phyloP scores from a whole-genome alignment of 2,888 invertebrate genomes.

The Nephrotoma flavescens region DNA sequence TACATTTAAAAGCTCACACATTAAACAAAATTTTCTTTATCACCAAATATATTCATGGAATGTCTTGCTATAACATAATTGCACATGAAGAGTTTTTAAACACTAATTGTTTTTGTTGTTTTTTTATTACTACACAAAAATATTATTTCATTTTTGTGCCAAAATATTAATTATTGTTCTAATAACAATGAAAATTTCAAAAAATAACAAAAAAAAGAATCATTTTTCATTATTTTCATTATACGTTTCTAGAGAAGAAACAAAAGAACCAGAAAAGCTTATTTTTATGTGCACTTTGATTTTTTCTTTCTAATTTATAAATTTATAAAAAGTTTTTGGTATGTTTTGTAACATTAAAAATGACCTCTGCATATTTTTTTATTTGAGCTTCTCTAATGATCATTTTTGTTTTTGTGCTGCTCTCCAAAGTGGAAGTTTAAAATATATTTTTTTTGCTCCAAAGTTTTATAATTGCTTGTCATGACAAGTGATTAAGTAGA shows the following conservation, averaged over 20 bases:
- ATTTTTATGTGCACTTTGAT: neutral
- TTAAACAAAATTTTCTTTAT: neutral
- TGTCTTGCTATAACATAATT: neutral
- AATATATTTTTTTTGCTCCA: neutral
- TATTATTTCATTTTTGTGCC: neutral
- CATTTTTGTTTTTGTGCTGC: neutral
- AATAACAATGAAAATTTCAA: neutral
- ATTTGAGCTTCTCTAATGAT: neutral
- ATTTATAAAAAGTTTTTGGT: neutral
- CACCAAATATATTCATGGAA: neutral
- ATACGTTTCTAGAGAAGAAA: neutral
- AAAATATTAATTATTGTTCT: neutral
- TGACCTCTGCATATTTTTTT: neutral
- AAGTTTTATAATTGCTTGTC: neutral
- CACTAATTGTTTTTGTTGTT: neutral
- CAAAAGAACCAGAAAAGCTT: neutral
- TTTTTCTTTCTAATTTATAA: neutral
- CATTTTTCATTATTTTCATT: neutral
- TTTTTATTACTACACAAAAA: neutral
- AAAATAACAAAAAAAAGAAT: neutral
- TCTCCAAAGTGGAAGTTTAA: neutral
- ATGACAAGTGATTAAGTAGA: neutral
- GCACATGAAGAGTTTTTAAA: neutral
- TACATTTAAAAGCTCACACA: neutral
- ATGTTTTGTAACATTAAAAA: neutral